These are phyloP conservation scores for Scyliorhinus canicula DNA, from an alignment of 2,797 vertebrate species.

Conservation along the genomic window DNA sequence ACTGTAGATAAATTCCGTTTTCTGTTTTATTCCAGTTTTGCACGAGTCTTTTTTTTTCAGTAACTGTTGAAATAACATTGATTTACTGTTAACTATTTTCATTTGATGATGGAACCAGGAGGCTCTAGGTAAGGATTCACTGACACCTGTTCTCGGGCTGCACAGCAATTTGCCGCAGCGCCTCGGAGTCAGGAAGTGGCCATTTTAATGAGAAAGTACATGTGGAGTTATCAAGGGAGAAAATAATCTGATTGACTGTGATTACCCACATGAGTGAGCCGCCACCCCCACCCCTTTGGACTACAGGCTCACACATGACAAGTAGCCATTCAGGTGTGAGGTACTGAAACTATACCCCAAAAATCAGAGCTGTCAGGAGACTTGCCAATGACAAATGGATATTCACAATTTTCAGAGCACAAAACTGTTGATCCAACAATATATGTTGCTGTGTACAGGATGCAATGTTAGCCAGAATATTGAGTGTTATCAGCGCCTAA, in stretches of 20 bases:
- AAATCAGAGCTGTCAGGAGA: neutral
- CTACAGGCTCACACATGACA: neutral
- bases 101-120: neutral
- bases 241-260: neutral
- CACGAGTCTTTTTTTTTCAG: neutral
- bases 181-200: neutral
- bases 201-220: neutral
- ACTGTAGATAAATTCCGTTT: neutral
- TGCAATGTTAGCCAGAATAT: neutral
- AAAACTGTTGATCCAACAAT: neutral
- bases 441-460: neutral
- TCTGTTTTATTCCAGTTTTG: neutral
- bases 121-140: too few species aligned
- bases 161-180: neutral
- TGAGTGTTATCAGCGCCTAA: neutral
- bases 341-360: neutral
- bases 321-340: neutral
- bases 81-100: neutral
- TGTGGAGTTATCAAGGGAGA: neutral
- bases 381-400: neutral
- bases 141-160: neutral
- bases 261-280: neutral
- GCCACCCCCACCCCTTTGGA: too few species aligned
- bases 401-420: neutral
- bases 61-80: neutral